Percentiles rank a stretch among this genome's conserved stretches.
These are phyloP conservation scores for Lytechinus variegatus DNA, from an alignment of 35 echinoderm and acorn worm species.

Conservation along the genomic window DNA sequence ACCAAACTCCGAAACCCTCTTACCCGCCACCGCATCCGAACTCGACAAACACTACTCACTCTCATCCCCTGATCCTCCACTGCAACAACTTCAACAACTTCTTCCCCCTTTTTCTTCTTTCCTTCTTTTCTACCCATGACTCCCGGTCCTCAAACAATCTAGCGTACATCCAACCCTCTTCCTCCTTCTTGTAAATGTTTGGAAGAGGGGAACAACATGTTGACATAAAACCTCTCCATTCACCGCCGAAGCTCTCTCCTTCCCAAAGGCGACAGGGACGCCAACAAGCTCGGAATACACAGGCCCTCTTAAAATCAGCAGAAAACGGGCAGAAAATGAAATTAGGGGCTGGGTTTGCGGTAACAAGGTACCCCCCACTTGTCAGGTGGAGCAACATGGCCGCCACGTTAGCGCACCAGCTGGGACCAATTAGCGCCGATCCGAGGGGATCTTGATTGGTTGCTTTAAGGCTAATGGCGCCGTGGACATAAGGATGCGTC, in stretches of 20 bases:
- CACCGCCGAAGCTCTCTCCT: background rate
- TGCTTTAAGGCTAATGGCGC: conserved; percentile 40
- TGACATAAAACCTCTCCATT: conserved; percentile 39
- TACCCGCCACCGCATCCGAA: conserved; percentile 18
- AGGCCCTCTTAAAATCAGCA: conserved; percentile 46
- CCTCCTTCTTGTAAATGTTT: conserved; percentile 42
- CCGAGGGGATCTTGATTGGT: conserved; percentile 23
- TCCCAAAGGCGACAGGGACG: conserved; percentile 40
- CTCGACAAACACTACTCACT: conserved; percentile 38
- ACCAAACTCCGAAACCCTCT: conserved; percentile 27
- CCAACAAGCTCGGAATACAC: conserved; percentile 6
- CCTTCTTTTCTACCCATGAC: background rate
- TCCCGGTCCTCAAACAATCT: conserved; percentile 6
- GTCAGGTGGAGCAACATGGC: conserved; percentile 55
- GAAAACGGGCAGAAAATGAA: conserved; percentile 45
- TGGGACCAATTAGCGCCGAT: conserved; percentile 45
- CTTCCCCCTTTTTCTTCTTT: background rate
- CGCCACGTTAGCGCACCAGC: conserved; percentile 32
- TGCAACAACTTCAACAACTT: conserved; percentile 22
- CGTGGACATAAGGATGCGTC: background rate
- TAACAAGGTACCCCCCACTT: conserved; percentile 27
- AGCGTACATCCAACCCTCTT: background rate
- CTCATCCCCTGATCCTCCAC: background rate
- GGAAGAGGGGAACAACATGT: conserved; percentile 35
- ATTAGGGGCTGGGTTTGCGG: conserved; percentile 43